Percentiles rank a stretch among this genome's conserved stretches.
Evolutionary conservation across 1,140 invertebrate species (phyloP).

Genomic region (Augochlora pura): DNA sequence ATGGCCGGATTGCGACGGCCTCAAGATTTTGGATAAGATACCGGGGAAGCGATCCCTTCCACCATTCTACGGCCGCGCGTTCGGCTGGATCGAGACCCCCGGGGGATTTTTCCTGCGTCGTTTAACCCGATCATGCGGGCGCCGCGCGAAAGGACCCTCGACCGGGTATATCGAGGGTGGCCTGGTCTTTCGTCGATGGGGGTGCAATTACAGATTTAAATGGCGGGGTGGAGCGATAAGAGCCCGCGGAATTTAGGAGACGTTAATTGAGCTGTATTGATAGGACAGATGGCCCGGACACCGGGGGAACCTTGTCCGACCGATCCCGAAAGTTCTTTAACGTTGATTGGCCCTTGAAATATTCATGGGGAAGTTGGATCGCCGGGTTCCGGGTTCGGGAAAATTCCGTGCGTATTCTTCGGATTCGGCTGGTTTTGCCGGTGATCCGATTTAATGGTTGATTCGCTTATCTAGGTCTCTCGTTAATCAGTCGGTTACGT

Average conservation of each 20-base stretch:
- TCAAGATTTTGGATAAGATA: slow-evolving; percentile 62
- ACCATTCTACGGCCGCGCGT: background rate
- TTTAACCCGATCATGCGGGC: slow-evolving; percentile 25
- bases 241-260: background rate
- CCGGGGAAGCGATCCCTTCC: slow-evolving; percentile 32
- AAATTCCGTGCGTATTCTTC: too few relatives aligned
- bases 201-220: background rate
- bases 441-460: too few relatives aligned
- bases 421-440: too few relatives aligned
- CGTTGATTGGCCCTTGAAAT: background rate
- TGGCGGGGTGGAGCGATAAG: background rate
- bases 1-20: slow-evolving; percentile 56
- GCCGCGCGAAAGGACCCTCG: background rate
- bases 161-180: background rate
- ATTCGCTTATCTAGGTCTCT: too few relatives aligned
- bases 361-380: background rate
- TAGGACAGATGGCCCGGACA: too few relatives aligned
- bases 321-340: background rate
- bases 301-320: background rate
- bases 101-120: slow-evolving; percentile 22
- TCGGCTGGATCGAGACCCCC: background rate
- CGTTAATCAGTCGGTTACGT: too few relatives aligned
- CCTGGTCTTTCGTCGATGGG: background rate
- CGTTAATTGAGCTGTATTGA: too few relatives aligned
- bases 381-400: background rate